Base-by-base conservation (phyloP, 2,797 vertebrate genomes). In the Sebastes taczanowskii region DNA sequence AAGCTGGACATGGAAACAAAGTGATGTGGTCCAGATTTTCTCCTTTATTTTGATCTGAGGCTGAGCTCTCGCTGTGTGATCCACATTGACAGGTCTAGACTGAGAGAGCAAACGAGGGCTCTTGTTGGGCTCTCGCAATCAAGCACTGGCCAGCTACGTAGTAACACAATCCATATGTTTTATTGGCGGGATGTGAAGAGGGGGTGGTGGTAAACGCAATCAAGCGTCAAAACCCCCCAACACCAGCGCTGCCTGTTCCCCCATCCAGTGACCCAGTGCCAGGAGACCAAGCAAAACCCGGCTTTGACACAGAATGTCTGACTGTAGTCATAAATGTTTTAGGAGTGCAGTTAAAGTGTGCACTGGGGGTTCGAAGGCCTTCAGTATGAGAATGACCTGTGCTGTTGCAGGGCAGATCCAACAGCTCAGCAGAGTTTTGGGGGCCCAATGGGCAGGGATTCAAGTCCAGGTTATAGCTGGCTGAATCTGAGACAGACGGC, bases 401-500 rank as follows among this genome's bases (percentile, higher is more conserved):
- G 78, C 84, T 76, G 89, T 83, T 91, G 71, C 83, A 79, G 71
- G 74, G 79, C 80, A 91, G 69, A 87, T 79, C 82, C 87, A 79
- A 88, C 84, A 85, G 86, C 71, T 83, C 85, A 76, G 85, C 59
- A 74, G 61, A 77, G 80, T 92, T 92, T 90, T 76, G 83, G 92
- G 86, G 92, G 90, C 89, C 89, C 89, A 81, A 65, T 32, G 82
- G 85, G 87, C 66, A 88, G 65, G 94, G 93, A 97, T 96, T 97
- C 97, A 97, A 90, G 83, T 86, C 93, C 93, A 96, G 95, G 96
- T 97, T 96, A 96, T 81, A 90, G 86, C 83, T 92, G 80, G 93
- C 92, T 88, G 92, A 89, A 93, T 94, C 84, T 74, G 86, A 92
- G 91, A 92, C 87, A 90, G 91, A 88, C 89, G 81, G 88, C 90